Conservation (phyloP, 2,113 vertebrate species). For the Uropsilus gracilis region DNA sequence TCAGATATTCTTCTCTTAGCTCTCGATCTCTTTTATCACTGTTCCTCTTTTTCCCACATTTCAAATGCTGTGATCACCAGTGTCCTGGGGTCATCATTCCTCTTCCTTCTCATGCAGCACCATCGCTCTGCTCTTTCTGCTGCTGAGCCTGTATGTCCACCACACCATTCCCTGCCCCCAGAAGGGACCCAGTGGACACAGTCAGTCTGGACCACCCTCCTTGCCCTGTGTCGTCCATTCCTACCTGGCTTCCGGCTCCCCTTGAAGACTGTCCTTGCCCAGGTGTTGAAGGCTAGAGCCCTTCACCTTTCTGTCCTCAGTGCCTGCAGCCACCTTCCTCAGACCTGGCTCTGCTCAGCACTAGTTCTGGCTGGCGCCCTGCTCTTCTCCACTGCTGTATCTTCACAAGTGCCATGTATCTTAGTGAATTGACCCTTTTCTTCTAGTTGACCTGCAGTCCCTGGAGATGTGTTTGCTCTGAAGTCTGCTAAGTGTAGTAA, state of each 20-base stretch:
- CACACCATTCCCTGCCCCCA: too few species aligned
- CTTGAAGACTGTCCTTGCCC: background rate
- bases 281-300: background rate
- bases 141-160: too few species aligned
- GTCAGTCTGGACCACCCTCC: too few species aligned
- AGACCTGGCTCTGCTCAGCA: too few species aligned
- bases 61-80: background rate
- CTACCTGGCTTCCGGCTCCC: background rate
- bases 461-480: background rate
- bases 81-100: background rate
- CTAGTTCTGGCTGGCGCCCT: too few species aligned
- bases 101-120: too few species aligned
- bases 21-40: background rate
- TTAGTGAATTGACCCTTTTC: background rate
- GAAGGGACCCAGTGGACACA: too few species aligned
- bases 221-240: rapidly evolving
- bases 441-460: background rate
- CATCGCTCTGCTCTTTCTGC: too few species aligned
- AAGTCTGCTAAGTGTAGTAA: background rate
- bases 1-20: background rate
- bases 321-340: background rate
- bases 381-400: too few species aligned
- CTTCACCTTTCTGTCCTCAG: background rate
- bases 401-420: too few species aligned
- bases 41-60: background rate